Evolutionary conservation across 2,113 vertebrate genomes (phyloP).

Genomic region (Takifugu bimaculatus): DNA sequence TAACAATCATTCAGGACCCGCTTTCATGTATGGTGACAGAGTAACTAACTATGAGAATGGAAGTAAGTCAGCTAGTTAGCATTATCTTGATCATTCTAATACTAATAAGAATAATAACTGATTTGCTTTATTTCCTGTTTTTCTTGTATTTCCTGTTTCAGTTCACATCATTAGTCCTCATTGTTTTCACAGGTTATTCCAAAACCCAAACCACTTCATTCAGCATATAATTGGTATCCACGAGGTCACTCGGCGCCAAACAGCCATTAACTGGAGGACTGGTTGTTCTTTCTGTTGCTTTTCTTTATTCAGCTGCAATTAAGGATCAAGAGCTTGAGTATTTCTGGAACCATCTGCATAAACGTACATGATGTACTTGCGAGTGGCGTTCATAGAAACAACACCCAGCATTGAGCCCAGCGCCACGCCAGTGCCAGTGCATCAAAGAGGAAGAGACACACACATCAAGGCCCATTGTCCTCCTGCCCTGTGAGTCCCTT

Average conservation of each 20-base stretch:
- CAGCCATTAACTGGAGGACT: constrained; percentile 75
- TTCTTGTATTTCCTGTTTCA: neutral
- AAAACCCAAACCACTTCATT: constrained; percentile 53
- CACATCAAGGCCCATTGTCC: constrained; percentile 48
- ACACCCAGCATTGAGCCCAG: no score
- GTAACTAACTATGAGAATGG: no score
- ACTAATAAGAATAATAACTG: no score
- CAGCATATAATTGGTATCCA: constrained; percentile 85
- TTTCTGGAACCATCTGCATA: constrained; percentile 32
- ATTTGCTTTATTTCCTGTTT: neutral
- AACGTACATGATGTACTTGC: constrained; percentile 31
- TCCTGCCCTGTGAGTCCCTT: constrained; percentile 19
- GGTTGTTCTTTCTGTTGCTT: constrained; percentile 77
- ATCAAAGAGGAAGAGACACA: constrained; percentile 9
- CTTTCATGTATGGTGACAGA: no score
- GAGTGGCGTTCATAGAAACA: no score
- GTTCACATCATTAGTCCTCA: constrained; percentile 11
- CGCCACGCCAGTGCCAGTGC: constrained; percentile 10
- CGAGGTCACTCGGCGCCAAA: constrained; percentile 85
- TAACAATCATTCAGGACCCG: no score
- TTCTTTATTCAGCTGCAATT: constrained; percentile 53
- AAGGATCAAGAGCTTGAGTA: constrained; percentile 25
- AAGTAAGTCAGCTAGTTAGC: no score
- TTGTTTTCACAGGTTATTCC: constrained; percentile 38
- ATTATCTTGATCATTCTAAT: no score